These are phyloP conservation scores for Solea senegalensis DNA, from an alignment of 2,113 vertebrate species.

Conservation along the genomic window DNA sequence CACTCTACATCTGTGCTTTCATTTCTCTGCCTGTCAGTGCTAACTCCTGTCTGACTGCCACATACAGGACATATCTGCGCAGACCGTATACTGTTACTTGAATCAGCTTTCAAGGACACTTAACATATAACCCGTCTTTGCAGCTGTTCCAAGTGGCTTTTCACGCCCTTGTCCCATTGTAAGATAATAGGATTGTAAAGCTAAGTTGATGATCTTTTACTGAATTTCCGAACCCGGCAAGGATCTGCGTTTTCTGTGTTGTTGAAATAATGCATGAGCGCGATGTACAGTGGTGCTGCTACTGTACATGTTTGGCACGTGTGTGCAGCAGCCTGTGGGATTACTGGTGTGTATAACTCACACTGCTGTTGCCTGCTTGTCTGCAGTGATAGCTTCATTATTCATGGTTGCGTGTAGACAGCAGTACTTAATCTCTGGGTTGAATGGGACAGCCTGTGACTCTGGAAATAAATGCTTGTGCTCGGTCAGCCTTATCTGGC, in stretches of 20 bases:
- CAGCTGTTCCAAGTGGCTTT: constrained; percentile 3
- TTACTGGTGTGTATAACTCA: constrained; percentile 67
- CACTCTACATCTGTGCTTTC: not conserved
- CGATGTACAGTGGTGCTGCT: constrained; percentile 28
- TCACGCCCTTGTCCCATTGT: constrained; percentile 2
- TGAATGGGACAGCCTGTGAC: constrained; percentile 62
- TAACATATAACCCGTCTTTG: not conserved
- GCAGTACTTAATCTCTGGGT: constrained; percentile 77
- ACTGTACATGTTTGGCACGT: constrained; percentile 49
- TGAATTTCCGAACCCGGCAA: not conserved
- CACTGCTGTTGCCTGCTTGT: constrained; percentile 73
- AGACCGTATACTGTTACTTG: not conserved
- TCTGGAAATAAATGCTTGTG: constrained; percentile 55
- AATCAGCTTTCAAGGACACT: not conserved
- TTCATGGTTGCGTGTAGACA: constrained; percentile 83
- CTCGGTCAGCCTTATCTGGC: constrained; percentile 59
- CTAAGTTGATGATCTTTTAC: constrained; percentile 4
- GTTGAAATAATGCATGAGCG: constrained; percentile 61
- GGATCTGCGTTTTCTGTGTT: constrained; percentile 29
- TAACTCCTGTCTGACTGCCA: not conserved
- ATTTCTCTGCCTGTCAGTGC: not conserved
- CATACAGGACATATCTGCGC: not conserved
- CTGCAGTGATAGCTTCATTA: constrained; percentile 81
- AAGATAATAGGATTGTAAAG: not conserved
- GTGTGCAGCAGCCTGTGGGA: constrained; percentile 59